Conservation (phyloP, 2,888 invertebrate genomes). For the Cheilosia vulpina region DNA sequence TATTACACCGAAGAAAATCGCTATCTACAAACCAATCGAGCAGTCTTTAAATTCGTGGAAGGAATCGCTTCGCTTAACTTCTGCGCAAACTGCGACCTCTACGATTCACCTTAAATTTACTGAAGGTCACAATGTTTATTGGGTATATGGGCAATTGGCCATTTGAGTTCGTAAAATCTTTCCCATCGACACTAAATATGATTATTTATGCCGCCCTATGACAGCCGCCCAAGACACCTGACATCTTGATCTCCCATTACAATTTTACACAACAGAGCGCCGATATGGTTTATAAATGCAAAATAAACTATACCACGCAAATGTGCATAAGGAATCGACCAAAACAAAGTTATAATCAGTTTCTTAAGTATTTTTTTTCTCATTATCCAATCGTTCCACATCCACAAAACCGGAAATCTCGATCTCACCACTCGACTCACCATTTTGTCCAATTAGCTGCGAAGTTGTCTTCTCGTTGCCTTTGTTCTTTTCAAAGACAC, state of each 20-base stretch:
- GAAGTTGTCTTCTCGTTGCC: conserved; percentile 67
- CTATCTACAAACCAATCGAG: too few relatives aligned
- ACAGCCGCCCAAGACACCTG: background rate
- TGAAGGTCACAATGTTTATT: too few relatives aligned
- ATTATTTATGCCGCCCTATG: too few relatives aligned
- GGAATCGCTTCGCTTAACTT: too few relatives aligned
- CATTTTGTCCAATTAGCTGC: conserved; percentile 77
- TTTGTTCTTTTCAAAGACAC: conserved; percentile 63
- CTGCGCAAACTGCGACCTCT: background rate
- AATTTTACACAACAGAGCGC: background rate
- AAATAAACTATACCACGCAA: background rate
- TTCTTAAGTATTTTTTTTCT: conserved; percentile 24
- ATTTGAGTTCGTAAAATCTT: too few relatives aligned
- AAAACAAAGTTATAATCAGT: conserved; percentile 38
- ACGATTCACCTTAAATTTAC: background rate
- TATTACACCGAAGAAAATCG: too few relatives aligned
- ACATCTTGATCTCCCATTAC: background rate
- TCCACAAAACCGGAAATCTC: conserved; percentile 48
- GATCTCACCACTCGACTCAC: conserved; percentile 63
- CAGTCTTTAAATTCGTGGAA: too few relatives aligned
- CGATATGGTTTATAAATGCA: background rate
- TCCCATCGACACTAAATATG: too few relatives aligned
- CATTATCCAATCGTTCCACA: conserved; percentile 35
- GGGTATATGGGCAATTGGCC: too few relatives aligned
- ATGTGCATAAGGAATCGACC: conserved; percentile 1